Base-by-base conservation (phyloP, 2,888 invertebrate genomes). In the Ypsolopha scabrella region DNA sequence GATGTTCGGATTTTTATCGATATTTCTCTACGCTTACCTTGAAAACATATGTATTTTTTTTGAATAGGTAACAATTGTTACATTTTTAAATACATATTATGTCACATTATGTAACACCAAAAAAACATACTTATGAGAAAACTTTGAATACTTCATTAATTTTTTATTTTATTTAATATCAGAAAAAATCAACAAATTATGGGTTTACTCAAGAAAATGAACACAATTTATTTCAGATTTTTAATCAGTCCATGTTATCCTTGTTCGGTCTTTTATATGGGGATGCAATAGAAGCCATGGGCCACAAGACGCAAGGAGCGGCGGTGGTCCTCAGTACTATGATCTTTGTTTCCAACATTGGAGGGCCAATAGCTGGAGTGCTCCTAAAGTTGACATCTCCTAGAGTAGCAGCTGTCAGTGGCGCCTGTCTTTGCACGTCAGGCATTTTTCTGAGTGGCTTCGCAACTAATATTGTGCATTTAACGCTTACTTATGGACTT, bases 181-280 rank as follows among this genome's bases (percentile, higher is more conserved):
- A 24, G 24, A 24, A 24, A 24, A 24, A 24, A 24, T 2, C 24
- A 24, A 24, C 24, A 2, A 24, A 24, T 24, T 24, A 24, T 24
- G 24, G 4, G 4, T 24, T 24, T 24, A 24, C 2, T 24, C 24
- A 24, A 14, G 11, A 14, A 43, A n/a, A 0, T 14, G 3, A 46
- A 46, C 7, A 33, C 46, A 24, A 24, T 34, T 36, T 1, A 64
- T 80, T 74, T 37, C 70, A 91, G 91, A 89, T 91, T 72, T 90
- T 91, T 58, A 92, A 92, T 68, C 91, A 92, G 68, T 90, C 92
- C 2, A 87, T 92, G 70, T 80, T 92, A 57, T 92, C 92, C 6
- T 81, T 92, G 45, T 92, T 92, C 69, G 91, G 92, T 53, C 81
- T 93, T 51, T 75, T 93, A 37, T 93, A 92, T 59, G 92, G 90